Conservation (phyloP, 2,113 vertebrate genomes). For the Corythornis vintsioides region DNA sequence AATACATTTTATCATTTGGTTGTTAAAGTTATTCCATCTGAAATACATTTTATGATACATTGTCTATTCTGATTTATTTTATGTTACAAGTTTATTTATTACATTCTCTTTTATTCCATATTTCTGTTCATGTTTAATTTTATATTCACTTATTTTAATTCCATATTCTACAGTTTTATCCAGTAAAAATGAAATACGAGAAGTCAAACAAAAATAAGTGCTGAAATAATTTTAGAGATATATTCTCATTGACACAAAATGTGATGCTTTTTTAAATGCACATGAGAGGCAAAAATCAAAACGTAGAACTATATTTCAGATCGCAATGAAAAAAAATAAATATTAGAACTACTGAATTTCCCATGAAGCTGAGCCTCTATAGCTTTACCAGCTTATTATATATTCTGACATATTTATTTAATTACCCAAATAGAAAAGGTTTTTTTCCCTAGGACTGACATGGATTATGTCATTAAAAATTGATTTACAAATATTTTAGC, state of each 20-base stretch:
- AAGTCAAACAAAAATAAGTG: constrained; percentile 15
- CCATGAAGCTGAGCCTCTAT: not conserved
- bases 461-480: not conserved
- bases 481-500: constrained; percentile 20
- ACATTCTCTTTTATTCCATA: not conserved
- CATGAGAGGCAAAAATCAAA: not conserved
- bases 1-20: not conserved
- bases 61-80: constrained; percentile 48
- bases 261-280: constrained; percentile 12
- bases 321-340: not conserved
- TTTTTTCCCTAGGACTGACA: not conserved
- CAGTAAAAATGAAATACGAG: constrained; percentile 30
- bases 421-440: not conserved
- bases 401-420: not conserved
- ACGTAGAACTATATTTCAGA: not conserved
- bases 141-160: constrained; percentile 35
- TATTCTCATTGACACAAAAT: constrained; percentile 3
- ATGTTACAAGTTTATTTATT: constrained; percentile 27
- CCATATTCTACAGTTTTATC: not conserved
- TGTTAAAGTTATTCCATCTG: not conserved
- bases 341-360: not conserved
- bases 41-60: not conserved
- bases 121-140: constrained; percentile 30
- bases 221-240: not conserved
- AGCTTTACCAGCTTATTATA: not conserved